Base-by-base conservation (phyloP, 35 echinoderm and acorn worm genomes). In the Holothuria glaberrima region DNA sequence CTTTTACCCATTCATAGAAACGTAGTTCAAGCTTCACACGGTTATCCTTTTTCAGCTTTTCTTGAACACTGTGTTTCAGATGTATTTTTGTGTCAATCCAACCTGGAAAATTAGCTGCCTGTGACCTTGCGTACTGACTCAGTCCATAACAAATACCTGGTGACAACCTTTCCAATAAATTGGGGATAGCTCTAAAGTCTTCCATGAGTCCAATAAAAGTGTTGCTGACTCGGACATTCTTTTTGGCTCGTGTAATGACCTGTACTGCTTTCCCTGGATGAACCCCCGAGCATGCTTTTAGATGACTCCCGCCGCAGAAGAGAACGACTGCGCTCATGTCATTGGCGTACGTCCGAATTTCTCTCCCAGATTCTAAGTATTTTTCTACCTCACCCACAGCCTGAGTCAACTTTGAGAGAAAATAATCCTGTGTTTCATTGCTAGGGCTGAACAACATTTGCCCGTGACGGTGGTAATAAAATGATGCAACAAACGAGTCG, bases 311-410 rank as follows among this genome's bases (percentile, higher is more conserved):
- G n/a, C 74, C 74, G 20, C 74, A 78, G 24, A 78, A 78, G 20
- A 38, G 21, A 4, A 48, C 74, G 12, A 48, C 50, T 41, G 44
- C 74, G 26, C 74, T 78, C 14, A 78, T 48, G n/a, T 48, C n/a
- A 48, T 78, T 78, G 33, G 74, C 74, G 27, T 48, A 78, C 19
- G 74, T 12, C n/a, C 71, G 71, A 41, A 75, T 30, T 44, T 38
- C 35, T 21, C 50, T 12, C 4, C 44, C 74, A 78, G 35, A 10
- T 41, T 24, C 20, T 9, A 48, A 18, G 12, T 10, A 48, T 2
- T 2, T 25, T 25, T 78, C 74, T 22, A 78, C 19, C 7, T 78
- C 74, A 48, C 38, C 17, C 19, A 78, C 27, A 6, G 21, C 74
- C 33, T 45, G n/a, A 5, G 36, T 48, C 24, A 78, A 21, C 20